Evolutionary conservation across 1,140 invertebrate genomes (phyloP), one percentile per base, ranked within the genome.

Genomic region (Drosophila tsacasi): DNA sequence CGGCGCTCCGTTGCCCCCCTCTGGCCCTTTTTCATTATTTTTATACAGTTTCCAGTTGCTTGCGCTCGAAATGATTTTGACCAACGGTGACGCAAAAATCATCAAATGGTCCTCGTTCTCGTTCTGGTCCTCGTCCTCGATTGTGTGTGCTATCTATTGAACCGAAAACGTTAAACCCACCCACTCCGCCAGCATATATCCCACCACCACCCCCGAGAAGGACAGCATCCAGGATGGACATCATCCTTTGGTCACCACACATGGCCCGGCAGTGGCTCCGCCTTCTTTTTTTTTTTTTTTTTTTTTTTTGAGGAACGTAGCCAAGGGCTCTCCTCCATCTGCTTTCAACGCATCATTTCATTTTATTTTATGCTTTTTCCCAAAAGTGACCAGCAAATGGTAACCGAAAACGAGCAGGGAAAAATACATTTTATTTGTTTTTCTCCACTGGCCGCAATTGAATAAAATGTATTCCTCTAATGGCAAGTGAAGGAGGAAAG

Each of bases 21-120:
- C n/a, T 49, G 46, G 40, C 19, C n/a, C 49, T 61, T 62, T 90
- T 90, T 90, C 81, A 90, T 90, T 90, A 90, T 90, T 90, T 90
- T 90, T 90, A 90, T 90, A 90, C 85, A 90, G 85, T 90, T 90
- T 90, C 85, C 85, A 90, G 85, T 90, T 90, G 85, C 85, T 90
- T 90, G 85, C 81, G 85, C 81, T 90, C 65, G 85, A 84, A 90
- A 90, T 90, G 85, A 90, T 90, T 90, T 79, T 81, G 85, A 90
- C 71, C 85, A 90, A 90, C 85, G 81, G 85, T 90, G 85, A 90
- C 85, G 85, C 85, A 90, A 90, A 90, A 90, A 90, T 84, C 85
- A 89, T 89, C 85, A 90, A 89, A 89, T 90, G 81, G 65, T 61
- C 64, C 72, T 47, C 27, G 57, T 30, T 30, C 27, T 30, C 27